phyloP scores from a whole-genome alignment of 1,140 invertebrate species.

The Bombus affinis region DNA sequence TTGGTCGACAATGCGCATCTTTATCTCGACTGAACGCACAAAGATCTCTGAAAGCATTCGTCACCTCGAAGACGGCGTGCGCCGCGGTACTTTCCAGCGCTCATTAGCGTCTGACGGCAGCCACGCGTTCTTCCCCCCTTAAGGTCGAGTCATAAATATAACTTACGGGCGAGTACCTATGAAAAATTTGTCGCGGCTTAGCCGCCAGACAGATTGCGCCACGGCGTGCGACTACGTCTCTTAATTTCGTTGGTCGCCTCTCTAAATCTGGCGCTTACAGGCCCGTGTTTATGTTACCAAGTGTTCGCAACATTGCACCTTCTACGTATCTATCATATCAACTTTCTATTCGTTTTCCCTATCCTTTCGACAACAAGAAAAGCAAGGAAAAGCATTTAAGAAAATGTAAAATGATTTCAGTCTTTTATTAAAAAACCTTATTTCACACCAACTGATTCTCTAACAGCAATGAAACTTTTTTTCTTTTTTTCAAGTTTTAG shows the following conservation, averaged over 20 bases:
- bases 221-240: constrained; percentile 46
- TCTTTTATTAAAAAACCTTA: too few relatives aligned
- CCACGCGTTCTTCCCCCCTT: constrained; percentile 60
- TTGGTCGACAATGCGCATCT: background rate
- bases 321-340: background rate
- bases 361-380: too few relatives aligned
- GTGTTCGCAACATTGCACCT: constrained; percentile 10
- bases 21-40: background rate
- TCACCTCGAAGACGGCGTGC: constrained; percentile 56
- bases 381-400: too few relatives aligned
- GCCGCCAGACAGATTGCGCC: constrained; percentile 63
- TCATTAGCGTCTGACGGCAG: constrained; percentile 72
- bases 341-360: background rate
- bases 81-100: constrained; percentile 55
- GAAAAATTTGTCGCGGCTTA: constrained; percentile 73
- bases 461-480: too few relatives aligned
- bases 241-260: constrained; percentile 45
- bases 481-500: background rate
- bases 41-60: constrained; percentile 68
- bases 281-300: constrained; percentile 5
- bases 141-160: constrained; percentile 75
- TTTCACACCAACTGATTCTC: too few relatives aligned
- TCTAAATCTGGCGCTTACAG: constrained; percentile 51
- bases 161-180: constrained; percentile 69
- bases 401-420: too few relatives aligned